phyloP scores from a whole-genome alignment of 2,797 vertebrate genomes.

The Peromyscus eremicus region DNA sequence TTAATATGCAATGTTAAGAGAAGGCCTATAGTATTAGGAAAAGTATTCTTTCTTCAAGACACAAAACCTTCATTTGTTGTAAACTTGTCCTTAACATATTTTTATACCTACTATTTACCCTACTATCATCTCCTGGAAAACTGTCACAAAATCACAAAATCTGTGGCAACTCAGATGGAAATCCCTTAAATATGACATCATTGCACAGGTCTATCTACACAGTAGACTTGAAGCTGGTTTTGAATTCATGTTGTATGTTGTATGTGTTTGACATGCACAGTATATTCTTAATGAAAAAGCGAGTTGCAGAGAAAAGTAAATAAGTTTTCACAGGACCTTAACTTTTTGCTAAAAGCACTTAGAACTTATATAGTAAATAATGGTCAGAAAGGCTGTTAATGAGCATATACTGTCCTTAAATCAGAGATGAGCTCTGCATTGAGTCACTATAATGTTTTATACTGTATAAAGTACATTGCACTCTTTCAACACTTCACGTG shows the following conservation, averaged over 20 bases:
- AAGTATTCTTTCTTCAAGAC: not conserved
- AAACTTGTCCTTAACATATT: not conserved
- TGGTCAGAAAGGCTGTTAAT: constrained; percentile 43
- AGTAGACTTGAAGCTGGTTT: not conserved
- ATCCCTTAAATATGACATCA: not conserved
- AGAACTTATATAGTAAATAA: not conserved
- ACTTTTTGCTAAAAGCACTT: not conserved
- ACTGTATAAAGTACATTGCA: constrained; percentile 34
- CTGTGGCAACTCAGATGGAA: not conserved
- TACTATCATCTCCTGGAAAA: constrained; percentile 11
- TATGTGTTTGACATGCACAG: not conserved
- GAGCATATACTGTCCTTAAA: constrained; percentile 7
- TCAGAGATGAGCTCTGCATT: constrained; percentile 8
- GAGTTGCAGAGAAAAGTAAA: not conserved
- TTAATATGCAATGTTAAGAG: not conserved
- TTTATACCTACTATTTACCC: constrained; percentile 25
- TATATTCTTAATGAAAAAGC: not conserved
- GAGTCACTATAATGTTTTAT: constrained; percentile 13
- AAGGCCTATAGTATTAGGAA: not conserved
- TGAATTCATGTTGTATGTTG: not conserved
- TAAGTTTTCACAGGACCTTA: constrained; percentile 11
- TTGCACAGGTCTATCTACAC: too few relatives aligned
- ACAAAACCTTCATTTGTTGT: constrained; percentile 12
- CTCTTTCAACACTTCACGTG: constrained; percentile 29
- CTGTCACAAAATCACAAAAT: not conserved